These are phyloP conservation scores for Aphelenchoides bicaudatus DNA, from an alignment of 2,888 invertebrate species.

Conservation along the genomic window DNA sequence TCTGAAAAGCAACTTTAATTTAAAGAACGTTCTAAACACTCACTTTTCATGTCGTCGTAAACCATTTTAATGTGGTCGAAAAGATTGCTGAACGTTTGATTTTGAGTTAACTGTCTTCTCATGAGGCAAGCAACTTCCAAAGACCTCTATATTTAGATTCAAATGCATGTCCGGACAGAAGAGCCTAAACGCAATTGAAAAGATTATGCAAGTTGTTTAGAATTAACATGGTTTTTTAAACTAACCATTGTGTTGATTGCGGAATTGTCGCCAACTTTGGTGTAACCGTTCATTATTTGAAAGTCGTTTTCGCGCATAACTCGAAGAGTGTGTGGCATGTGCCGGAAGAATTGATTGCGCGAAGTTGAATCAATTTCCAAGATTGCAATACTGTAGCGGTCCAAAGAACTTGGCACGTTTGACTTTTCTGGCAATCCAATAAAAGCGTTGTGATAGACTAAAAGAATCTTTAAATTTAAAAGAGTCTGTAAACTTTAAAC, in stretches of 20 bases:
- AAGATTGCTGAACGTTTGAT: neutral
- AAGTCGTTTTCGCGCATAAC: constrained; percentile 70
- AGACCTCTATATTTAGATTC: constrained; percentile 6
- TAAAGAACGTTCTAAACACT: neutral
- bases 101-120: neutral
- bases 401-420: constrained; percentile 15
- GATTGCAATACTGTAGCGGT: constrained; percentile 23
- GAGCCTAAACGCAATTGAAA: too few relatives aligned
- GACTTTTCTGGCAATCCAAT: too few relatives aligned
- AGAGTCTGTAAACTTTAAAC: neutral
- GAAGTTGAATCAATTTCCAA: constrained; percentile 40
- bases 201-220: too few relatives aligned
- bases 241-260: constrained; percentile 71
- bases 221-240: too few relatives aligned
- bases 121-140: neutral
- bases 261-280: constrained; percentile 89
- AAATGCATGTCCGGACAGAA: neutral
- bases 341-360: constrained; percentile 45
- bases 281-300: constrained; percentile 80
- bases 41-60: neutral
- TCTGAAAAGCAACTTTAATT: constrained; percentile 26
- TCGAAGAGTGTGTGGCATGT: constrained; percentile 63
- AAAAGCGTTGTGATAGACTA: constrained; percentile 22
- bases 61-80: neutral
- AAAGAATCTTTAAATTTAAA: neutral